A percentile compares a stretch with the other conserved stretches of the same genome.
These are phyloP conservation scores for Antheraea yamamai DNA, from an alignment of 2,888 invertebrate genomes.

Conservation along the genomic window DNA sequence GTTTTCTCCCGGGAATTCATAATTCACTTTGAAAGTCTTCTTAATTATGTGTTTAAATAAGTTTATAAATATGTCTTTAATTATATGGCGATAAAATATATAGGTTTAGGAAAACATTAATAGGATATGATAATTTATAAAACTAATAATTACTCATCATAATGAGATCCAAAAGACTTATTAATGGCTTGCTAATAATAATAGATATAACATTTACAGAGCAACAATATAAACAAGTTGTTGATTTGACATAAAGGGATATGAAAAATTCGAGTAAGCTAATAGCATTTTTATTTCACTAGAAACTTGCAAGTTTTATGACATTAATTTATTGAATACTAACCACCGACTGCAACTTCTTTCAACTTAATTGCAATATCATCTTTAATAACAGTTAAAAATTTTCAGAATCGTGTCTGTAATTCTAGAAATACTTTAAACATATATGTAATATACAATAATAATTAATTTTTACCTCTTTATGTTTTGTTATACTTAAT, in stretches of 20 bases:
- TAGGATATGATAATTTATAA: not conserved
- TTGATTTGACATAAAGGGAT: not conserved
- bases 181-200: not conserved
- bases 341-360: not conserved
- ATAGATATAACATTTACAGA: not conserved
- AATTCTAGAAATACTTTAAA: too few relatives aligned
- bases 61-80: constrained; percentile 13
- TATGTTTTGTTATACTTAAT: too few relatives aligned
- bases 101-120: not conserved
- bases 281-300: not conserved
- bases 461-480: too few relatives aligned
- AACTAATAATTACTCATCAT: not conserved
- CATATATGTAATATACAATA: too few relatives aligned
- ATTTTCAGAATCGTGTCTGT: too few relatives aligned
- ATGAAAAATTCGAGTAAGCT: not conserved
- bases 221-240: not conserved
- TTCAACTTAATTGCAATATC: not conserved
- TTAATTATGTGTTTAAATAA: constrained; percentile 48
- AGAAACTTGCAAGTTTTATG: not conserved
- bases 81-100: not conserved
- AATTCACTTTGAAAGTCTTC: constrained; percentile 57
- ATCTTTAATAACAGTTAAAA: too few relatives aligned
- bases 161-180: not conserved
- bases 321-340: not conserved
- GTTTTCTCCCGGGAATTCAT: constrained; percentile 69